Conservation (phyloP, 2,888 invertebrate species). For the Thelaira solivaga region DNA sequence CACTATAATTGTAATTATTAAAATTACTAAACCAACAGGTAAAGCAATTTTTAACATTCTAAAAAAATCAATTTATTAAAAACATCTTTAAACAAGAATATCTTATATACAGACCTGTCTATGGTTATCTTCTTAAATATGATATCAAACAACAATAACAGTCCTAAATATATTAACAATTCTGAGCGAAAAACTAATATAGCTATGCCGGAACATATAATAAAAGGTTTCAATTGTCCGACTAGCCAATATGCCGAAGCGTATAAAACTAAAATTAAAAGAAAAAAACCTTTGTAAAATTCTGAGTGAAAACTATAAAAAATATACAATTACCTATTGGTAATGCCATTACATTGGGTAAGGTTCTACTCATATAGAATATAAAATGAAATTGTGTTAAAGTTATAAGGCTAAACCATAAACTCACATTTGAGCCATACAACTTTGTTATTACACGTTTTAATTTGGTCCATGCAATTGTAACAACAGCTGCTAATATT, state of each 20-base stretch:
- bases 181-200: conserved; percentile 95
- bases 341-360: conserved; percentile 96
- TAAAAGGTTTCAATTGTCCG: conserved; percentile 85
- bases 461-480: conserved; percentile 85
- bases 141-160: conserved; percentile 89
- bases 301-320: no score
- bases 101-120: conserved; percentile 79
- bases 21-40: conserved; percentile 83
- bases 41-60: conserved; percentile 85
- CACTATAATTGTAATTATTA: conserved; percentile 85
- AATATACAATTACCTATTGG: conserved; percentile 84
- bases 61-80: conserved; percentile 21
- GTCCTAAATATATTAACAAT: conserved; percentile 89
- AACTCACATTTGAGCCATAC: conserved; percentile 87
- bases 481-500: conserved; percentile 86
- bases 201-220: conserved; percentile 90
- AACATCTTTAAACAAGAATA: not conserved
- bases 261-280: conserved; percentile 83
- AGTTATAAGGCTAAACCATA: conserved; percentile 90
- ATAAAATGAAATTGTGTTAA: conserved; percentile 98
- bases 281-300: no score
- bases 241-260: conserved; percentile 91
- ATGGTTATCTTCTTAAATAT: conserved; percentile 83
- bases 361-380: conserved; percentile 95
- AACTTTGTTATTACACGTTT: conserved; percentile 85